Conservation (phyloP, 2,113 vertebrate genomes). For the Geococcyx californianus region DNA sequence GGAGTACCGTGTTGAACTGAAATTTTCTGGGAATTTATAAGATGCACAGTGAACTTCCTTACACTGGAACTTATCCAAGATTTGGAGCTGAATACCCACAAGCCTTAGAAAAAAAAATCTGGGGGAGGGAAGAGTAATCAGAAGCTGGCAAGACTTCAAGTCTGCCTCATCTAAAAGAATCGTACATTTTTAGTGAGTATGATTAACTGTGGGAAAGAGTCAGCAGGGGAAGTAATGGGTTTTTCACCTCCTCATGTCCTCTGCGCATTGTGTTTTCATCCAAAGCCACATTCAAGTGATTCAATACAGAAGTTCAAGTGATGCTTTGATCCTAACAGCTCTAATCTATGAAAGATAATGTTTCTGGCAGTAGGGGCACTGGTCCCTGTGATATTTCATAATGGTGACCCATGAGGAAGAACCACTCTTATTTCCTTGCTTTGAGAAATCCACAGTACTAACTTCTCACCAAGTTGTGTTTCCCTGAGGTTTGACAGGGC, state of each 20-base stretch:
- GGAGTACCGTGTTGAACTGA: not conserved
- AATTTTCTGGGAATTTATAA: conserved; percentile 47
- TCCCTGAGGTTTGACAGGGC: not conserved
- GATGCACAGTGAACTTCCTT: conserved; percentile 10
- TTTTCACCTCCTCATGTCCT: conserved; percentile 4
- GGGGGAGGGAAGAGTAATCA: conserved; percentile 17
- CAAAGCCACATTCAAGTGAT: not conserved
- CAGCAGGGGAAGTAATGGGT: conserved; percentile 11
- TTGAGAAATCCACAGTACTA: not conserved
- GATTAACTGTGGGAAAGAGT: conserved; percentile 59
- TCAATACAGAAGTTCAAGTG: not conserved
- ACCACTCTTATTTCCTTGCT: not conserved
- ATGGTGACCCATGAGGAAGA: not conserved
- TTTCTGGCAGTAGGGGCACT: not conserved
- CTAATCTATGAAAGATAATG: not conserved
- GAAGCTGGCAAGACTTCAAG: conserved; percentile 47
- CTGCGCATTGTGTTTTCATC: not conserved
- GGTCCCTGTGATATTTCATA: not conserved
- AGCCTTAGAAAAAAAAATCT: not conserved
- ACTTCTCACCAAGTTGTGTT: not conserved
- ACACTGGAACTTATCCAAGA: conserved; percentile 17
- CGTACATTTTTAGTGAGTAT: conserved; percentile 27
- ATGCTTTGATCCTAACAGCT: not conserved
- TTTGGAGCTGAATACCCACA: conserved; percentile 8
- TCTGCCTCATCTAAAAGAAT: conserved; percentile 25